These are phyloP conservation scores for Tenodera sinensis DNA, from an alignment of 2,888 invertebrate genomes.

Conservation along the genomic window DNA sequence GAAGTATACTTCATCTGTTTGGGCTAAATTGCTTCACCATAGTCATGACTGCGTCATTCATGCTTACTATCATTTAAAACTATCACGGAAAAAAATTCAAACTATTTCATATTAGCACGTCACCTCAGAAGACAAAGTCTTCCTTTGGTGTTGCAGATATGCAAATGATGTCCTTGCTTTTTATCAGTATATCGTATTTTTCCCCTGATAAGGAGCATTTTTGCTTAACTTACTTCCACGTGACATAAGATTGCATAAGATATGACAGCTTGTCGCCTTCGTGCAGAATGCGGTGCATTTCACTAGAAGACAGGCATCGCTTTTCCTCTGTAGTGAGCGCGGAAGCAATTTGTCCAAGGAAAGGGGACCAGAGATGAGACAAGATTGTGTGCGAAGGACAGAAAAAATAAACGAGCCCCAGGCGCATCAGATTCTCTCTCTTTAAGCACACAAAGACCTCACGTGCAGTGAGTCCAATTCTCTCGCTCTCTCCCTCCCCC, in stretches of 20 bases:
- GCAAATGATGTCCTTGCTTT: neutral
- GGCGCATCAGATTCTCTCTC: neutral
- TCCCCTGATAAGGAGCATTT: neutral
- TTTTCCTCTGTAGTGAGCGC: neutral
- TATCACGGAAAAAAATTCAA: too few relatives aligned
- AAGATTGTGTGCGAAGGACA: neutral
- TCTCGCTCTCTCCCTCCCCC: neutral
- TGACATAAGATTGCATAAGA: neutral
- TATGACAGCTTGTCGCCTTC: neutral
- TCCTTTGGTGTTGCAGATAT: neutral
- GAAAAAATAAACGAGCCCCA: neutral
- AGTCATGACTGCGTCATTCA: too few relatives aligned
- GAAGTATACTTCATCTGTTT: too few relatives aligned
- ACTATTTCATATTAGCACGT: too few relatives aligned
- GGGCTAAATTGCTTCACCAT: too few relatives aligned
- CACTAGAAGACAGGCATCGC: neutral
- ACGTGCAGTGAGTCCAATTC: neutral
- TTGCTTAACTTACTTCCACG: neutral
- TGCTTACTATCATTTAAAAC: too few relatives aligned
- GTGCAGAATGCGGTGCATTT: neutral
- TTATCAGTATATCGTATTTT: too few relatives aligned
- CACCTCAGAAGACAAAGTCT: neutral
- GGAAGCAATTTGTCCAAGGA: neutral
- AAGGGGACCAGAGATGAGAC: neutral
- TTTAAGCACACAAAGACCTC: neutral